Evolutionary conservation across 2,888 invertebrate species (phyloP), one percentile per base, ranked within the genome.

Genomic region (Drosophila nigritarsus): DNA sequence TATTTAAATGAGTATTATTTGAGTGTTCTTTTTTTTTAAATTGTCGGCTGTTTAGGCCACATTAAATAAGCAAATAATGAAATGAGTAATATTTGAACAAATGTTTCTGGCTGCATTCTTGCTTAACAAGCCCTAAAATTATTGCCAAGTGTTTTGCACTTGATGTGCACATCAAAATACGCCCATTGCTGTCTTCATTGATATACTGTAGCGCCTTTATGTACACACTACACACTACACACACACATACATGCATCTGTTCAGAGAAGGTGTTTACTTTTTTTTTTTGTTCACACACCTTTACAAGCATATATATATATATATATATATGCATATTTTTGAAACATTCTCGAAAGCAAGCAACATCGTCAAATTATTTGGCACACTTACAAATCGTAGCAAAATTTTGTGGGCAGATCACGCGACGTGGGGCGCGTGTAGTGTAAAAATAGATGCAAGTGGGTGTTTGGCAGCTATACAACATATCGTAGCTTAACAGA

Each of bases 291-390:
- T 45, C 45, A 15, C 45, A 27, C 24, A 49, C 49, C 49, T 49
- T 27, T 8, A 27, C 49, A 49, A 30, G 7, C 30, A 20, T 13
- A 51, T 7, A 13, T 13, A n/a, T 29, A 5, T 24, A 11, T 30
- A 51, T 32, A n/a, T 30, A 9, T 24, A 53, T 55, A 29, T n/a
- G 34, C 75, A 29, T 60, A 36, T 64, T 79, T 80, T 86, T 81
- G 74, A 86, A 68, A 83, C 81, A 83, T 74, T 60, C 75, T 69
- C 75, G 60, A 66, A 63, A 56, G 67, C 27, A 54, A 51, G 68
- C 54, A 65, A 61, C 55, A 65, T 67, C 78, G 67, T 66, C 65
- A 83, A 86, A 86, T 82, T 86, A 86, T 86, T 82, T 86, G 87
- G 82, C 82, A 82, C 87, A 83, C 74, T 59, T 27, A 50, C 59